These are phyloP conservation scores for Hiodon tergisus DNA, from an alignment of 2,113 vertebrate genomes.

Conservation along the genomic window DNA sequence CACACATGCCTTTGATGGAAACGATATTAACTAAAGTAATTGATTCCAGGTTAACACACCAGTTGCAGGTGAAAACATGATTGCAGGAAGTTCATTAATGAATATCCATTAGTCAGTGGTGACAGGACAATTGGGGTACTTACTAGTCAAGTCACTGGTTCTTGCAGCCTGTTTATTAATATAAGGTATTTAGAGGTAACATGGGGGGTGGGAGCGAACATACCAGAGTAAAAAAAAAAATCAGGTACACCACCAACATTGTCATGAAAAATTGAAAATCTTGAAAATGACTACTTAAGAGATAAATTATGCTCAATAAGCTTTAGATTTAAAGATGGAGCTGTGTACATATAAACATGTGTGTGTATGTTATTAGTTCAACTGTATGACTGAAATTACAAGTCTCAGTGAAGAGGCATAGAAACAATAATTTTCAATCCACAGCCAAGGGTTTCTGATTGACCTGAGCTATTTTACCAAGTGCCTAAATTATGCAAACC, in stretches of 20 bases:
- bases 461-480: too few species aligned
- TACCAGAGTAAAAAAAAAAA: neutral
- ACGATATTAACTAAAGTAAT: conserved; percentile 86
- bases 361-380: neutral
- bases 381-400: too few species aligned
- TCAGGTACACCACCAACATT: neutral
- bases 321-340: neutral
- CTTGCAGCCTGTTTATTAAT: conserved; percentile 38
- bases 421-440: too few species aligned
- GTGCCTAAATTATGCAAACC: too few species aligned
- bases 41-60: conserved; percentile 85
- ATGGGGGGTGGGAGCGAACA: neutral
- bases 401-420: too few species aligned
- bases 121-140: conserved; percentile 77
- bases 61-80: conserved; percentile 90
- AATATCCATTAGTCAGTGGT: conserved; percentile 87
- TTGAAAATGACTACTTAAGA: neutral
- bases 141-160: conserved; percentile 63
- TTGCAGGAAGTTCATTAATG: conserved; percentile 95
- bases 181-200: neutral
- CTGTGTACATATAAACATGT: neutral
- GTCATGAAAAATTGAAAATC: neutral
- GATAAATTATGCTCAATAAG: neutral
- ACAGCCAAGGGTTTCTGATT: too few species aligned
- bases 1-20: conserved; percentile 77